Evolutionary conservation across 1,140 invertebrate species (phyloP), one percentile per base, ranked within the genome.

Genomic region (Stenopsyche tienmushanensis): DNA sequence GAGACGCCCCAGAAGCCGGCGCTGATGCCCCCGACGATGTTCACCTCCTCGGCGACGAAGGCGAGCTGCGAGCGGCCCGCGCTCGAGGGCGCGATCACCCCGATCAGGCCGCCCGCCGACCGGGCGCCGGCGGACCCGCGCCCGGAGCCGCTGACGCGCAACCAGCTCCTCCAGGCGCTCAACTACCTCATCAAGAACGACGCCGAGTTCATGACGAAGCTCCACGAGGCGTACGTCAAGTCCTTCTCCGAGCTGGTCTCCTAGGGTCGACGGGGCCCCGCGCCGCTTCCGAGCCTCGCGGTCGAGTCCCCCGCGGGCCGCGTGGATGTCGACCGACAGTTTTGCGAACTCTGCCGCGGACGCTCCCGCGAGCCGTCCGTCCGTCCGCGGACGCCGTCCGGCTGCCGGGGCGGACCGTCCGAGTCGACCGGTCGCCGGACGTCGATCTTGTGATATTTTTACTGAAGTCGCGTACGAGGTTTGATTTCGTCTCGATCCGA

Each of bases 211-310:
- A 84, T 94, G 7, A 88, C 86, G 71, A 93, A 91, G 77, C 80
- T 95, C 58, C 92, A 96, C 76, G 92, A 94, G 80, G 92, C 91
- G 50, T 95, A 95, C 75, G 86, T 94, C 0, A 91, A 92, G 77
- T 91, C 90, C 10, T 90, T 91, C 72, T 84, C 88, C 71, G 88
- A 90, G 74, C 87, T 87, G 72, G 80, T 88, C 21, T 85, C 86
- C 70, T 81, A 78, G 67, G 77, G 78, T 53, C 77, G 76, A 72
- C 78, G 78, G 77, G 75, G 71, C 42, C 24, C 7, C 17, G 21
- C n/a, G 9, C 13, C 29, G 1, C 2, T 26, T 20, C 17, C 50
- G 29, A 34, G 5, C 29, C 5, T 34, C 29, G 29, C 29, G 73
- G 26, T 72, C 65, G 55, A 3, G 13, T 18, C 26, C 15, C 13